Percentiles rank a stretch among this genome's conserved stretches.
phyloP scores from a whole-genome alignment of 1,140 invertebrate genomes.

The Drosophila oshimai region DNA sequence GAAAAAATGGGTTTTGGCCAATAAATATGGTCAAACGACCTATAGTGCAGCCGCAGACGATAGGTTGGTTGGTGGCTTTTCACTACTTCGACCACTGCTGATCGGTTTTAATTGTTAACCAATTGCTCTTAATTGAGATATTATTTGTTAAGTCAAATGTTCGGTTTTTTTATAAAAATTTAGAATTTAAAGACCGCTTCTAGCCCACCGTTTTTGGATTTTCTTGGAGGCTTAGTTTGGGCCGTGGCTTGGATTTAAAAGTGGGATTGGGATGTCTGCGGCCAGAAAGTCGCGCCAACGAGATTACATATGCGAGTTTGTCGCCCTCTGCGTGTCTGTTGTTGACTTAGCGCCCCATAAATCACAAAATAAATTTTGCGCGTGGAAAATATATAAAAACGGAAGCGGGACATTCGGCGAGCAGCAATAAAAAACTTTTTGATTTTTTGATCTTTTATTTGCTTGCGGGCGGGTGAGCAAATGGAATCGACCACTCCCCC shows the following conservation, averaged over 20 bases:
- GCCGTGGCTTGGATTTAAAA: neutral
- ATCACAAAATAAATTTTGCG: too few relatives aligned
- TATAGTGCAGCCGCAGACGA: too few relatives aligned
- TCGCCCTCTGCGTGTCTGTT: conserved; percentile 34
- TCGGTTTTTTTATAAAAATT: neutral
- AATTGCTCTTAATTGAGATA: conserved; percentile 12
- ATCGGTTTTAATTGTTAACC: neutral
- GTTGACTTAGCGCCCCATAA: conserved; percentile 71
- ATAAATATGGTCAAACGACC: too few relatives aligned
- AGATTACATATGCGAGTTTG: conserved; percentile 57
- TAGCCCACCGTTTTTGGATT: conserved; percentile 18
- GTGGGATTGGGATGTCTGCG: conserved; percentile 1
- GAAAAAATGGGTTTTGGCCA: too few relatives aligned
- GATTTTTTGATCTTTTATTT: conserved; percentile 57
- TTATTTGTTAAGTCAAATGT: too few relatives aligned
- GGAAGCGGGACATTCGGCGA: conserved; percentile 20
- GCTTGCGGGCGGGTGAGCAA: conserved; percentile 42
- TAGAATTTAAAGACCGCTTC: neutral
- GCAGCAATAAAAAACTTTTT: conserved; percentile 73
- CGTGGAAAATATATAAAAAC: conserved; percentile 64
- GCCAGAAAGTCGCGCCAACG: conserved; percentile 34
- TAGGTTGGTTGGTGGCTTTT: neutral
- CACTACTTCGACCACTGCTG: neutral
- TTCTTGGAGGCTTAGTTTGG: neutral
- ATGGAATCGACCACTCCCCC: conserved; percentile 38